A percentile compares a stretch with the other conserved stretches of the same genome.
These are phyloP conservation scores for Hycleus phaleratus DNA, from an alignment of 1,140 invertebrate genomes.

Conservation along the genomic window DNA sequence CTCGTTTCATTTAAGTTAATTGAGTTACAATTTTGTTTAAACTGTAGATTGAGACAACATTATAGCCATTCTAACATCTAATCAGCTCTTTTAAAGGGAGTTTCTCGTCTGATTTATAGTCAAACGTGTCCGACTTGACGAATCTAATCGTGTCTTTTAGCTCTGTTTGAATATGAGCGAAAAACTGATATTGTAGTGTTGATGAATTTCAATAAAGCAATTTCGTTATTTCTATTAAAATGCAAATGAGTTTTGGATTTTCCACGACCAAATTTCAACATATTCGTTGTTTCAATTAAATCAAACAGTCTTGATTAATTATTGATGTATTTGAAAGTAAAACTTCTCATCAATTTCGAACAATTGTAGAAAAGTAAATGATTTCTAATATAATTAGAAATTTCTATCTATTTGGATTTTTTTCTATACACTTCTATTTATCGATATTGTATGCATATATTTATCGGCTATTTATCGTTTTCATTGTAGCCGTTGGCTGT, in stretches of 20 bases:
- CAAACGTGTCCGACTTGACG: no score
- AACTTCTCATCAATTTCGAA: background rate
- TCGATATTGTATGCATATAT: no score
- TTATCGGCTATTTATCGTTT: no score
- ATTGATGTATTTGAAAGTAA: conserved; percentile 3
- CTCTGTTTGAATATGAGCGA: background rate
- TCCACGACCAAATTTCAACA: background rate
- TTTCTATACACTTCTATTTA: no score
- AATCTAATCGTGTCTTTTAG: no score
- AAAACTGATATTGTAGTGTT: background rate
- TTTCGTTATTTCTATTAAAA: conserved; percentile 1
- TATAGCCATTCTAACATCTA: no score
- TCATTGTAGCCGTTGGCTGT: no score
- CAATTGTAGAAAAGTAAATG: background rate
- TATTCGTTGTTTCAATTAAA: background rate
- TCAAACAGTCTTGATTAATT: conserved; percentile 1
- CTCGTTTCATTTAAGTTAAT: no score
- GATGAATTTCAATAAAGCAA: background rate
- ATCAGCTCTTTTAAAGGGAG: no score
- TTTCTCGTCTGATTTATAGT: no score
- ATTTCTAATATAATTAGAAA: background rate
- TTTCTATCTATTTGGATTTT: background rate
- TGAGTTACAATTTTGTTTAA: no score
- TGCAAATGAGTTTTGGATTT: conserved; percentile 4
- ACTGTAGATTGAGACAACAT: no score